phyloP scores from a whole-genome alignment of 2,888 invertebrate genomes.

The Bembecia ichneumoniformis region DNA sequence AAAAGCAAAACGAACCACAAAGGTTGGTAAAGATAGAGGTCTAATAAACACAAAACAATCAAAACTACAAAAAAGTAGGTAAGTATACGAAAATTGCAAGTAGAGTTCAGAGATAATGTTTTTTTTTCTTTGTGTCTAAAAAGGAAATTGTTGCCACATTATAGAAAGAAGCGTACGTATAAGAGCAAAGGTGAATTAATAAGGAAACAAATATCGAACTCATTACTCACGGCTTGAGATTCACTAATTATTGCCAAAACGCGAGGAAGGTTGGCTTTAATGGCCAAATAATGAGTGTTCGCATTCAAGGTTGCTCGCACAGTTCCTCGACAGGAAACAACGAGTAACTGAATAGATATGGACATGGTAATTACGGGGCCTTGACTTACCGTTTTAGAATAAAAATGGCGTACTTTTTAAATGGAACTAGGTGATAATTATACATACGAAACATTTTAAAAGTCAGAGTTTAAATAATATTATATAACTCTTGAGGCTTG shows the following conservation, averaged over 20 bases:
- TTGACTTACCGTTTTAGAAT: slow-evolving; percentile 69
- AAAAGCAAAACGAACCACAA: too few species aligned
- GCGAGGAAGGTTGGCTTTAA: slow-evolving; percentile 55
- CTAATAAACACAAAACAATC: too few species aligned
- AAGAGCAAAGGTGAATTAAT: background rate
- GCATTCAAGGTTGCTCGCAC: slow-evolving; percentile 50
- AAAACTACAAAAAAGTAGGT: too few species aligned
- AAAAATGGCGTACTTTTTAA: slow-evolving; percentile 51
- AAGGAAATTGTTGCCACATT: too few species aligned
- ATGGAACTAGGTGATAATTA: slow-evolving; percentile 30
- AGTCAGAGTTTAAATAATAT: too few species aligned
- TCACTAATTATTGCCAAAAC: slow-evolving; percentile 42
- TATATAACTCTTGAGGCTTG: too few species aligned
- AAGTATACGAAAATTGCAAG: too few species aligned
- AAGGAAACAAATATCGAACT: background rate
- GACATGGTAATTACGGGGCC: slow-evolving; percentile 60
- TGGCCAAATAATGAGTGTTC: slow-evolving; percentile 61
- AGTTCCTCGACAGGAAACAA: slow-evolving; percentile 61
- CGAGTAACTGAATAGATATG: slow-evolving; percentile 61
- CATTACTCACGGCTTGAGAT: slow-evolving; percentile 22
- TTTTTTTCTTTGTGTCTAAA: too few species aligned
- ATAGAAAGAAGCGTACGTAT: too few species aligned
- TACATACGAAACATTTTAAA: too few species aligned
- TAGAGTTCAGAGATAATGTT: too few species aligned
- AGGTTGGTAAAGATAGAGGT: too few species aligned